Percentiles rank a stretch among this genome's conserved stretches.
These are phyloP conservation scores for Phalanger gymnotis DNA, from an alignment of 2,797 vertebrate genomes.

Conservation along the genomic window DNA sequence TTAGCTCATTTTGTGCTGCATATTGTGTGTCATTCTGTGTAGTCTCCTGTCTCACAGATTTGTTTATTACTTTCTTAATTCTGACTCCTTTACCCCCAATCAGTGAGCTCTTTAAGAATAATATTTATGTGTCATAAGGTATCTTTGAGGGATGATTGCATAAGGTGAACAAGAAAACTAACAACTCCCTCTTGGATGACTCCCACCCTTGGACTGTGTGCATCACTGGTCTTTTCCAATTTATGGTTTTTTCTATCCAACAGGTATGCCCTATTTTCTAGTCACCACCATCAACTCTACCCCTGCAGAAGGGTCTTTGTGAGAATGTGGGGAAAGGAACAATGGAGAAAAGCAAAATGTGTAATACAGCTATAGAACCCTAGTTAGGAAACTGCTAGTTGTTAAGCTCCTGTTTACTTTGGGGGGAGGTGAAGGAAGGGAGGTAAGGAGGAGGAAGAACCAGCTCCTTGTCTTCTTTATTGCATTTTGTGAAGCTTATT, in stretches of 20 bases:
- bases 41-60: background rate
- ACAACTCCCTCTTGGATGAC: background rate
- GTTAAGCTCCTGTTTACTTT: background rate
- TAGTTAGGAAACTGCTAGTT: background rate
- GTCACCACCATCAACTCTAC: background rate
- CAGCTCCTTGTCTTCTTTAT: background rate
- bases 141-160: background rate
- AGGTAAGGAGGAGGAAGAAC: background rate
- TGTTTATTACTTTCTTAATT: background rate
- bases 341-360: background rate
- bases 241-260: background rate
- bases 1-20: background rate
- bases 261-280: background rate
- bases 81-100: background rate
- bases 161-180: background rate
- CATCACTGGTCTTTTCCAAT: background rate
- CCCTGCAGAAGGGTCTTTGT: background rate
- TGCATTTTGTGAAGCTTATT: no score
- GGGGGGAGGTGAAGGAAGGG: accelerated
- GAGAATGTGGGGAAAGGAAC: background rate
- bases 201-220: background rate
- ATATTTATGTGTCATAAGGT: background rate
- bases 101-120: background rate
- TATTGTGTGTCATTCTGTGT: background rate
- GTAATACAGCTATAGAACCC: background rate